Conservation (phyloP, 2,113 vertebrate genomes). For the Brachypodius melanocephalos region DNA sequence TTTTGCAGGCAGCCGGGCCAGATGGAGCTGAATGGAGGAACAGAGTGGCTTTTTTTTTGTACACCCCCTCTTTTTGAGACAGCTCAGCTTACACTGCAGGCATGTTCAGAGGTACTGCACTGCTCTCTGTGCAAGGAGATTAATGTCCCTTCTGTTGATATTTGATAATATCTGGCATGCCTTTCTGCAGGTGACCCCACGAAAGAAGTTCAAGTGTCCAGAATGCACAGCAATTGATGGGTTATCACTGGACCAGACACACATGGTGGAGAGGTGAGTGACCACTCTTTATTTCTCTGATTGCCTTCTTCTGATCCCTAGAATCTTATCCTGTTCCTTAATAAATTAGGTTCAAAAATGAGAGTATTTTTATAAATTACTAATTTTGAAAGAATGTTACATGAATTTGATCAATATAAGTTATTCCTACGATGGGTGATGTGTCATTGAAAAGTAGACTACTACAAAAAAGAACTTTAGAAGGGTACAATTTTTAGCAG, state of each 20-base stretch:
- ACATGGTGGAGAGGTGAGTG: slow-evolving; percentile 93
- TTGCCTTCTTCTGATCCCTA: not conserved
- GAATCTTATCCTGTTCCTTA: slow-evolving; percentile 8
- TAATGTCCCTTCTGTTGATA: slow-evolving; percentile 34
- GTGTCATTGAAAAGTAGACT: not conserved
- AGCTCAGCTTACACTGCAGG: slow-evolving; percentile 41
- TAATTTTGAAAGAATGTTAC: not conserved
- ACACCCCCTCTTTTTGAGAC: not conserved
- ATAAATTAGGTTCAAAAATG: not conserved
- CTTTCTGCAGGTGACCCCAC: slow-evolving; percentile 88
- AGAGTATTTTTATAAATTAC: not conserved
- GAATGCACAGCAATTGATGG: slow-evolving; percentile 98
- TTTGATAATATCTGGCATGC: slow-evolving; percentile 27
- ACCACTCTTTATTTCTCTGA: not conserved
- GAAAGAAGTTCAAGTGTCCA: slow-evolving; percentile 99
- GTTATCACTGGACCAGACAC: slow-evolving; percentile 95
- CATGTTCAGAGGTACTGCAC: not conserved
- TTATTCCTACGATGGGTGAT: not conserved
- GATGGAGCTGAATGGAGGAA: slow-evolving; percentile 57
- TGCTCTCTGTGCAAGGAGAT: slow-evolving; percentile 14
- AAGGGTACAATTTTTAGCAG: not conserved
- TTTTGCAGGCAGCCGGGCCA: slow-evolving; percentile 67
- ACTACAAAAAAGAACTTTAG: not conserved
- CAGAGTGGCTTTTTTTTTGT: slow-evolving; percentile 7
- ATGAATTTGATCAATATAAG: not conserved